phyloP scores from a whole-genome alignment of 1,140 invertebrate genomes.

The Potamilus streckersoni region DNA sequence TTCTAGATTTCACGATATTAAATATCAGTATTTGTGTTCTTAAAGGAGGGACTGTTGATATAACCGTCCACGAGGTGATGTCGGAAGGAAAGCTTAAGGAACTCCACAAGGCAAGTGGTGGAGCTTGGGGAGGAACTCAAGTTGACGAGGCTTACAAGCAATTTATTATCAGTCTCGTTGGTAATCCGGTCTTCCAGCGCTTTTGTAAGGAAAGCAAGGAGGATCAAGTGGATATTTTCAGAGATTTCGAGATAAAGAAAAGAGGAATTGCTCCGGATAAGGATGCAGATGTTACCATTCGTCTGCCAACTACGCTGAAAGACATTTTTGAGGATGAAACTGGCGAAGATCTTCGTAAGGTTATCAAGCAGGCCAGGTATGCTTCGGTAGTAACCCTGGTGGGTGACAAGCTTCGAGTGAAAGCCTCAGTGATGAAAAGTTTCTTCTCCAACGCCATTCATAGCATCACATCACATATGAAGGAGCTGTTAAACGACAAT shows the following conservation, averaged over 20 bases:
- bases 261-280: not conserved
- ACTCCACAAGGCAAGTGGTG: constrained; percentile 8
- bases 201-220: constrained; percentile 1
- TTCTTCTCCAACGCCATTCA: constrained; percentile 13
- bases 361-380: not conserved
- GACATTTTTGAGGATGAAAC: constrained; percentile 5
- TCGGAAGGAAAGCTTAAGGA: constrained; percentile 5
- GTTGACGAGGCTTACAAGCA: constrained; percentile 16
- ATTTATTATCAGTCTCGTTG: not conserved
- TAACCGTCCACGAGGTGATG: constrained; percentile 5
- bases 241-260: constrained; percentile 23
- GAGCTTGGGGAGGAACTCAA: constrained; percentile 12
- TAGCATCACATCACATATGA: constrained; percentile 1
- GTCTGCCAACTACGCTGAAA: not conserved
- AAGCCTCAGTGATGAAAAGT: not conserved
- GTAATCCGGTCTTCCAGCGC: constrained; percentile 2
- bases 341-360: not conserved
- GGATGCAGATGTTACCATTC: constrained; percentile 1
- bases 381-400: not conserved
- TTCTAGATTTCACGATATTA: not conserved
- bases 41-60: constrained; percentile 17
- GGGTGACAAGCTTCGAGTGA: constrained; percentile 3
- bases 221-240: constrained; percentile 3
- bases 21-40: not conserved
- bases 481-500: constrained; percentile 1